Evolutionary conservation across 2,797 vertebrate genomes (phyloP), one percentile per base, ranked within the genome.

Genomic region (Danio albolineatus): DNA sequence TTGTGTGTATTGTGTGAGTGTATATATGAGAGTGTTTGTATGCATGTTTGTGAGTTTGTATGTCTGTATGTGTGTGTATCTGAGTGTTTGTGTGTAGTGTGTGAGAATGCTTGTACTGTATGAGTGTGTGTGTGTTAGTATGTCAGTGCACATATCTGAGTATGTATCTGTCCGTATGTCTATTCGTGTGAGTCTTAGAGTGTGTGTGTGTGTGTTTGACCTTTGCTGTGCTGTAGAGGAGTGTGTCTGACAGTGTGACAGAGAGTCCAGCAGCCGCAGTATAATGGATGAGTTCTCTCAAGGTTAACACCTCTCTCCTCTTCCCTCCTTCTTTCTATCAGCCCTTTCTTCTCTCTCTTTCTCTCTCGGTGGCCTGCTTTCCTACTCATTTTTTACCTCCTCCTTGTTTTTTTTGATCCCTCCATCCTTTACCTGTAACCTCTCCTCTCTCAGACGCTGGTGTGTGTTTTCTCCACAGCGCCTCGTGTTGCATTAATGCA

Each of bases 271-370:
- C 85, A 90, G 88, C 88, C 88, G 88, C 87, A 82, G 88, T 90
- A 91, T 94, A 94, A 94, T 93, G 90, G 93, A 95, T 94, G 93
- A 92, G 90, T 91, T 89, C 90, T 91, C 91, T 93, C 92, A 94
- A 94, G 93, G 93, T 93, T 91, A 93, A 90, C 87, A 89, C 89
- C 65, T 76, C 81, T 80, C 81, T 75, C 80, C 82, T 82, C 79
- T 73, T 69, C 72, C 75, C 76, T 74, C 83, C 70, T 77, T 80
- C 61, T 81, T 75, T 64, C 59, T 73, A 13, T 79, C 41, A 51
- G 67, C 66, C 10, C 77, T 76, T 57, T 57, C 61, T 67, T 49
- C 80, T 60, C 79, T 16, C 56, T 21, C 44, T 67, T 78, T 44
- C 69, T 66, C 70, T 59, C 72, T 73, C 44, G 43, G 46, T 72